A percentile compares a stretch with the other conserved stretches of the same genome.
Evolutionary conservation across 2,113 vertebrate species (phyloP).

Genomic region (Rhodinocichla rosea): DNA sequence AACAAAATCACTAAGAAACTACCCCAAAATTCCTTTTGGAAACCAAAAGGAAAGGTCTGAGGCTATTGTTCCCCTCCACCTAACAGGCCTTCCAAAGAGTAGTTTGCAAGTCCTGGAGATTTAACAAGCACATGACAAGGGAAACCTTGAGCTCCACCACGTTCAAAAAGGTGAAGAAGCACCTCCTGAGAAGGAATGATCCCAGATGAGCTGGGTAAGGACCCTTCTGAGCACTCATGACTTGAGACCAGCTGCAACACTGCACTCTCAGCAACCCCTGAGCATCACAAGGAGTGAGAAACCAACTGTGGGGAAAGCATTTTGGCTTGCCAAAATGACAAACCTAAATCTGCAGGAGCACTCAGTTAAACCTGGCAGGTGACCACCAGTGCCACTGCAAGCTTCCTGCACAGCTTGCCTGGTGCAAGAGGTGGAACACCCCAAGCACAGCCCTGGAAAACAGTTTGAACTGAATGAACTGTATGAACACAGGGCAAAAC

Average conservation of each 20-base stretch:
- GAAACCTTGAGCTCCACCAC: background rate
- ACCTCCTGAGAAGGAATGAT: background rate
- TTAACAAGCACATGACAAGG: background rate
- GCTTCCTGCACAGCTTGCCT: background rate
- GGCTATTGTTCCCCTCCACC: background rate
- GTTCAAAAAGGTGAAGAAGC: background rate
- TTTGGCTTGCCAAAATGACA: background rate
- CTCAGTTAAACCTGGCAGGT: background rate
- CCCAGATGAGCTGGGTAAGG: background rate
- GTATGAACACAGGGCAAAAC: background rate
- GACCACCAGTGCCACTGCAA: background rate
- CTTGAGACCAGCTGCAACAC: background rate
- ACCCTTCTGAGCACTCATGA: background rate
- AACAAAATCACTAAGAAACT: background rate
- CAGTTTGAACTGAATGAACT: background rate
- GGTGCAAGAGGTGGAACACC: background rate
- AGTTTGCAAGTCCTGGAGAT: background rate
- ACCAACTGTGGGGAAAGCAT: fast-evolving
- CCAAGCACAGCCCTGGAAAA: background rate
- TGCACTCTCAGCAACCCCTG: background rate
- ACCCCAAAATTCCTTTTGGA: background rate
- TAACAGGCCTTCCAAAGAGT: background rate
- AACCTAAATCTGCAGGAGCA: background rate
- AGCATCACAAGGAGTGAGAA: background rate
- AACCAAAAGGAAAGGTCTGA: background rate